Evolutionary conservation across 2,888 invertebrate species (phyloP).

Genomic region (Folsomia manolachei): DNA sequence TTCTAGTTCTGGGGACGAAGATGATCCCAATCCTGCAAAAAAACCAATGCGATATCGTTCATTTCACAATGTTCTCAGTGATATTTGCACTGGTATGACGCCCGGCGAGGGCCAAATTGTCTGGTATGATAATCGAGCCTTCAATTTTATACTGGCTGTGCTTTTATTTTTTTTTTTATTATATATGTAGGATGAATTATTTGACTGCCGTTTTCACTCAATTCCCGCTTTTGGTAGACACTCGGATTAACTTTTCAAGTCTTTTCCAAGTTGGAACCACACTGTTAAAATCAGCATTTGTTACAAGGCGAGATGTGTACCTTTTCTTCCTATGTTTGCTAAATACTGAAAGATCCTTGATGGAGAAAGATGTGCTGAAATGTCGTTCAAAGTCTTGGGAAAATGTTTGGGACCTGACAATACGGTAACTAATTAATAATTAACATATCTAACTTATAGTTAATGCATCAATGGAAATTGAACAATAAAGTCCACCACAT

Average conservation of each 20-base stretch:
- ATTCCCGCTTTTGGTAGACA: constrained; percentile 37
- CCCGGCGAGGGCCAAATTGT: constrained; percentile 28
- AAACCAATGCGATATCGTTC: constrained; percentile 35
- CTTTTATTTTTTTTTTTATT: not conserved
- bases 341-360: constrained; percentile 38
- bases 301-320: constrained; percentile 31
- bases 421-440: constrained; percentile 20
- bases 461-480: too few relatives aligned
- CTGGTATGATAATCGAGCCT: constrained; percentile 25
- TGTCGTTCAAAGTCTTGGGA: constrained; percentile 35
- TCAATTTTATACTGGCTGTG: not conserved
- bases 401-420: constrained; percentile 41
- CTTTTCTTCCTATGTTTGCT: constrained; percentile 36
- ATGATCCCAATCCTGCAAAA: constrained; percentile 30
- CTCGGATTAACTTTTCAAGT: constrained; percentile 15
- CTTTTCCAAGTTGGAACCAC: constrained; percentile 30
- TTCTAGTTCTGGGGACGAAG: constrained; percentile 27
- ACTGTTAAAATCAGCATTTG: constrained; percentile 34
- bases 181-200: constrained; percentile 36
- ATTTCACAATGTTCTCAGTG: constrained; percentile 39
- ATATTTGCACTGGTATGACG: constrained; percentile 23
- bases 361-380: constrained; percentile 16
- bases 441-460: not conserved
- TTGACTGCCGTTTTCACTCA: constrained; percentile 34
- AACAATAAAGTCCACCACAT: too few relatives aligned